These are phyloP conservation scores for Trididemnum miniatum DNA, from an alignment of 23 tunicate species.

Conservation along the genomic window DNA sequence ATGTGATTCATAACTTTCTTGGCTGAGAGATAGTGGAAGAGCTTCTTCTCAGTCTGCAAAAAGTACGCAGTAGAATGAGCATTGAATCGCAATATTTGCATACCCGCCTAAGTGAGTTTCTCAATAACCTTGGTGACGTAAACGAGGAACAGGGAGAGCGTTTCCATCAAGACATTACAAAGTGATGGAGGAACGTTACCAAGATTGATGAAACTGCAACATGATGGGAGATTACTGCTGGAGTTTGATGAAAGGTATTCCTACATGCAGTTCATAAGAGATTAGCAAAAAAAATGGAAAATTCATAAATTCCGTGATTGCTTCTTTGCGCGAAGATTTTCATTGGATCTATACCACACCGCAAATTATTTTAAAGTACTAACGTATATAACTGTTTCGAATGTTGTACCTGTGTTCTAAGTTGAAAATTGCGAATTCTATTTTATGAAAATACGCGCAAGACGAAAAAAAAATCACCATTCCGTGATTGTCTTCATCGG, in stretches of 20 bases:
- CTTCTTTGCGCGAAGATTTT: too few relatives aligned
- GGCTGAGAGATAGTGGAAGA: slow-evolving; percentile 25
- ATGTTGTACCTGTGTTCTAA: too few relatives aligned
- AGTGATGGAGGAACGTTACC: slow-evolving; percentile 26
- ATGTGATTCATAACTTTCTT: slow-evolving; percentile 27
- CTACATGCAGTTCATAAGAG: slow-evolving; percentile 20
- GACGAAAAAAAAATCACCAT: too few relatives aligned
- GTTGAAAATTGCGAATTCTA: too few relatives aligned
- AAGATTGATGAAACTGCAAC: slow-evolving; percentile 46
- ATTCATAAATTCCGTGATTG: slow-evolving; percentile 1
- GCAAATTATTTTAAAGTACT: too few relatives aligned
- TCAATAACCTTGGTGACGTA: slow-evolving; percentile 32
- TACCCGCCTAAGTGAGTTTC: slow-evolving; percentile 28
- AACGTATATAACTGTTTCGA: too few relatives aligned
- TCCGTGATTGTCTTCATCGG: neutral
- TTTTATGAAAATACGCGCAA: too few relatives aligned
- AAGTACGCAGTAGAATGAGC: slow-evolving; percentile 19
- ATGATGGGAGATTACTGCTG: slow-evolving; percentile 41
- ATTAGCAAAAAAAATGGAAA: slow-evolving; percentile 14
- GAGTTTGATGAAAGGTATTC: slow-evolving; percentile 35
- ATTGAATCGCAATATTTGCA: slow-evolving; percentile 22
- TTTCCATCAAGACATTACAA: slow-evolving; percentile 34
- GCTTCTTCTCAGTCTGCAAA: slow-evolving; percentile 31
- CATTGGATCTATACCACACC: too few relatives aligned
- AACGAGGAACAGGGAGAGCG: slow-evolving; percentile 9